Evolutionary conservation across 2,888 invertebrate genomes (phyloP), one percentile per base, ranked within the genome.

Genomic region (Perithous albicinctus): DNA sequence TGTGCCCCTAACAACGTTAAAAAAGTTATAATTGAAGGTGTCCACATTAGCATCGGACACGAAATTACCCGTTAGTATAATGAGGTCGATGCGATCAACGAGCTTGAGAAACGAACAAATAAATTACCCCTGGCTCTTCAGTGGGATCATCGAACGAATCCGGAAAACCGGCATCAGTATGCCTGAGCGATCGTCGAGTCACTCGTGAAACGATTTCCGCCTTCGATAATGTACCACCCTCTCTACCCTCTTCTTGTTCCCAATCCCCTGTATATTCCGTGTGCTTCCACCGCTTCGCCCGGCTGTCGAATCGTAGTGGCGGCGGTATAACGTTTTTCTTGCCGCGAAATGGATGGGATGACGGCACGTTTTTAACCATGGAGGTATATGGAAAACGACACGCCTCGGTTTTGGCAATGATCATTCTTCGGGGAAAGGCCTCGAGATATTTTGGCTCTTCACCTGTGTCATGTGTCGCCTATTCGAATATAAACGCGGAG

Each of bases 321-420:
- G 15, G 38, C 35, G 38, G 32, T 10, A 32, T 32, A 15, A 18
- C 35, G 15, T 35, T 15, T 43, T 15, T 12, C 59, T 67, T 29
- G 38, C 46, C 67, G 35, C 61, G 23, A 69, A 76, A 67, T 76
- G 35, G 76, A 76, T 76, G 48, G 59, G 46, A 76, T 76, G 76
- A 67, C 67, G 76, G 48, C 35, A 48, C 59, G 67, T 59, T 76
- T 61, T 76, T 67, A 48, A 29, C 35, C 23, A 46, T 26, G 23
- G 67, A 61, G 76, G 67, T 76, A 67, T 76, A 76, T 76, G 67
- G 38, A 59, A 76, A 67, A 61, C 59, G 67, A 20, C 59, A 41
- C 56, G 23, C 18, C 26, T 63, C 67, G 59, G 32, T 67, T 46
- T 20, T 7, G 43, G 15, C 46, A 26, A 35, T n/a, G 46, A 56